These are phyloP conservation scores for Drosophila pachea DNA, from an alignment of 1,140 invertebrate genomes.

Conservation along the genomic window DNA sequence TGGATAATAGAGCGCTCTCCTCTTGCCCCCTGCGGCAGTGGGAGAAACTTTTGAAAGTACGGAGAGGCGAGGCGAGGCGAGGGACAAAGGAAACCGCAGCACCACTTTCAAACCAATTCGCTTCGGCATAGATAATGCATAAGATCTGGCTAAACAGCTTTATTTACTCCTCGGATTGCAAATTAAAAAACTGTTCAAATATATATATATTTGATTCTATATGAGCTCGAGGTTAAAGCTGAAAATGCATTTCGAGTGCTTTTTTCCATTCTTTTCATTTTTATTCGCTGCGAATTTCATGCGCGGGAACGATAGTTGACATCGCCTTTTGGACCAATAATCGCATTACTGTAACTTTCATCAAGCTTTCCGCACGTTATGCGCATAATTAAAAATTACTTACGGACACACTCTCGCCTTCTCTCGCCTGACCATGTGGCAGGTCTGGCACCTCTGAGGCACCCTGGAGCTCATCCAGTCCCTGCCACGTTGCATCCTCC, in stretches of 20 bases:
- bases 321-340: constrained; percentile 46
- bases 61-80: not conserved
- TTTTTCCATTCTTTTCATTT: not conserved
- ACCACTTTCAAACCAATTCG: too few relatives aligned
- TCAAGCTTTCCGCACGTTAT: constrained; percentile 63
- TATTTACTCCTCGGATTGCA: too few relatives aligned
- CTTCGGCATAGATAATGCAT: too few relatives aligned
- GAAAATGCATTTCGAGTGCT: constrained; percentile 1
- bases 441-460: constrained; percentile 5
- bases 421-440: constrained; percentile 25
- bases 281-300: constrained; percentile 12
- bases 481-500: constrained; percentile 5
- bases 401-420: constrained; percentile 30
- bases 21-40: constrained; percentile 7
- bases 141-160: too few relatives aligned
- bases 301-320: constrained; percentile 14
- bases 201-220: too few relatives aligned
- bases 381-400: constrained; percentile 76
- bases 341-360: constrained; percentile 59
- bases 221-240: too few relatives aligned
- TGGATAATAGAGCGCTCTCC: constrained; percentile 10
- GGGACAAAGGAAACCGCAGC: not conserved
- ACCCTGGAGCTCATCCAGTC: not conserved
- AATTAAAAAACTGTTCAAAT: not conserved
- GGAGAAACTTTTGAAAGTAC: constrained; percentile 27